A percentile compares a stretch with the other conserved stretches of the same genome.
These are phyloP conservation scores for Ahaetulla prasina DNA, from an alignment of 2,113 vertebrate species.

Conservation along the genomic window DNA sequence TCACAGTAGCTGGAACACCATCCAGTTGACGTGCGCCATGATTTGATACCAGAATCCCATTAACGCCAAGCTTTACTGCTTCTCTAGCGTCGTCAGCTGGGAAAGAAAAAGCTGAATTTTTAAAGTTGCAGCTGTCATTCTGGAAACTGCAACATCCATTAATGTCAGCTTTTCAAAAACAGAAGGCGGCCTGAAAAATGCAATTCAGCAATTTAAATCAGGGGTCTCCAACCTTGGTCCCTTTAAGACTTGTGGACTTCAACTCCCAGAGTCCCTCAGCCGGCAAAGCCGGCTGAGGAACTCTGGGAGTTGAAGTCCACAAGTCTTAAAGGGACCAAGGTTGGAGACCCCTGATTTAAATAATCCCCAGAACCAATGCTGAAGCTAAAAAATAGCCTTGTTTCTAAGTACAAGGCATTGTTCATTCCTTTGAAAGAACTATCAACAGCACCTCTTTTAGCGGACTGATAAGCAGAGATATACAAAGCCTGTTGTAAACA, in stretches of 20 bases:
- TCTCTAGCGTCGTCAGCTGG: constrained; percentile 81
- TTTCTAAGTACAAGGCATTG: constrained; percentile 7
- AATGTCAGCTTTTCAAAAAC: background rate
- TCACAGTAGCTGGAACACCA: constrained; percentile 85
- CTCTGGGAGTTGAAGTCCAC: no score
- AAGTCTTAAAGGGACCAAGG: no score
- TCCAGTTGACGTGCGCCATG: constrained; percentile 86
- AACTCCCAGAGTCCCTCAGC: no score
- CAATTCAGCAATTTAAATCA: background rate
- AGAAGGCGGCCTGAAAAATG: background rate
- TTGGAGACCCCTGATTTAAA: no score
- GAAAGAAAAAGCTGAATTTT: background rate
- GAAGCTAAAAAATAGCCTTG: background rate
- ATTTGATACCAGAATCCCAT: constrained; percentile 93
- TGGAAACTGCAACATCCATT: background rate
- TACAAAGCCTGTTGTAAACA: background rate
- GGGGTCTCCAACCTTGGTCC: no score
- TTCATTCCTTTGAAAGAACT: background rate
- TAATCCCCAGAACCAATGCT: background rate
- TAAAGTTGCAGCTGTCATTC: background rate
- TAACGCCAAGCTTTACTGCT: constrained; percentile 82
- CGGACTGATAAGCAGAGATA: background rate
- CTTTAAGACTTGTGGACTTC: no score
- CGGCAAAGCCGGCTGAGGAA: no score
- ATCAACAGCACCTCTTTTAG: background rate